These are phyloP conservation scores for Drosophila sulfurigaster DNA, from an alignment of 1,140 invertebrate species.

Conservation along the genomic window DNA sequence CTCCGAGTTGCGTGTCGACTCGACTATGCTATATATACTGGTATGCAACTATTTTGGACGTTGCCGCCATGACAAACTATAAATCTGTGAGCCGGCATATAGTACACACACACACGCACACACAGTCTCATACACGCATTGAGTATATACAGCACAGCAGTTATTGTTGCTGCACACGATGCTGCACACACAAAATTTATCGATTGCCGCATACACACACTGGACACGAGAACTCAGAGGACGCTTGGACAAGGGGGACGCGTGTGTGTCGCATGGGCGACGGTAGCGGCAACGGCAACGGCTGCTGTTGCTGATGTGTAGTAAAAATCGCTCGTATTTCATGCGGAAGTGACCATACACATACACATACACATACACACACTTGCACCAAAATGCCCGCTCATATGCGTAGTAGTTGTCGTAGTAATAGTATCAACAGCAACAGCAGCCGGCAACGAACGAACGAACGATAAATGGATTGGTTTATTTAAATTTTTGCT, in stretches of 20 bases:
- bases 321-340: constrained; percentile 81
- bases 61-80: constrained; percentile 76
- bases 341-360: constrained; percentile 77
- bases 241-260: neutral
- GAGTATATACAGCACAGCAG: constrained; percentile 5
- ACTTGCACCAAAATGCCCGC: constrained; percentile 48
- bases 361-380: constrained; percentile 20
- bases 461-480: constrained; percentile 58
- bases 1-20: constrained; percentile 1
- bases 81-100: constrained; percentile 78
- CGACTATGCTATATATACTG: constrained; percentile 4
- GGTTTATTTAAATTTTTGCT: constrained; percentile 79
- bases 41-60: constrained; percentile 73
- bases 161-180: constrained; percentile 44
- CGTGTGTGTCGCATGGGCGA: constrained; percentile 38
- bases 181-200: constrained; percentile 65
- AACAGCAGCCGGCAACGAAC: constrained; percentile 58
- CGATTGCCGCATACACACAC: constrained; percentile 72
- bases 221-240: constrained; percentile 8
- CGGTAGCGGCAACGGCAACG: constrained; percentile 24
- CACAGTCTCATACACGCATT: constrained; percentile 18
- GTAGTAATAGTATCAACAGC: constrained; percentile 42
- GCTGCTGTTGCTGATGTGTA: constrained; percentile 74
- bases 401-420: constrained; percentile 62
- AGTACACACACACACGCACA: constrained; percentile 15